Evolutionary conservation across 2,113 vertebrate species (phyloP).

Genomic region (Sigmodon hispidus): DNA sequence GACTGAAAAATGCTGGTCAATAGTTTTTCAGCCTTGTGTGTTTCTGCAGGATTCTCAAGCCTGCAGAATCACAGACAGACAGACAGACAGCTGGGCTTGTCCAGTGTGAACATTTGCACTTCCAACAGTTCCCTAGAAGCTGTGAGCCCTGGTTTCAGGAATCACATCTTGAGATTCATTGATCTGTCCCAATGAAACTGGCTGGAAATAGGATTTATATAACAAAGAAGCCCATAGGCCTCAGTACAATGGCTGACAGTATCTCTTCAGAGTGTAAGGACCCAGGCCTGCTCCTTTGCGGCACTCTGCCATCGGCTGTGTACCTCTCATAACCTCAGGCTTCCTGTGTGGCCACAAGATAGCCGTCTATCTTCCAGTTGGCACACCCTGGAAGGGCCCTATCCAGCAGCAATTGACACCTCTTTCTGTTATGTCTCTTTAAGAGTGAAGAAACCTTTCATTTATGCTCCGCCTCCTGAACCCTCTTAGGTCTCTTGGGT

Average conservation of each 20-base stretch:
- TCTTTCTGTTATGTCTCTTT: not conserved
- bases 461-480: not conserved
- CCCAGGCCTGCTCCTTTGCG: not conserved
- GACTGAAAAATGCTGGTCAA: not conserved
- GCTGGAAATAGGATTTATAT: conserved; percentile 9
- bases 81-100: not conserved
- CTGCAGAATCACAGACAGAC: not conserved
- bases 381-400: not conserved
- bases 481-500: not conserved
- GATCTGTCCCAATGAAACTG: not conserved
- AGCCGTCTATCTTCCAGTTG: not conserved
- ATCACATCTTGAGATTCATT: not conserved
- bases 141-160: not conserved
- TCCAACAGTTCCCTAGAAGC: not conserved
- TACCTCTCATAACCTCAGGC: not conserved
- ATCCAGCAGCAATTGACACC: not conserved
- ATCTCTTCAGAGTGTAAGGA: not conserved
- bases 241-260: not conserved
- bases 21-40: not conserved
- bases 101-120: not conserved
- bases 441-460: not conserved
- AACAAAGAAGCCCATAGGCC: not conserved
- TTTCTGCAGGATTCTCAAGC: not conserved
- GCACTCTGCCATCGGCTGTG: not conserved
- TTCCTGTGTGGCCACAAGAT: not conserved